A percentile compares a stretch with the other conserved stretches of the same genome.
phyloP scores from a whole-genome alignment of 2,888 invertebrate species.

The Amblyjoppa fuscipennis region DNA sequence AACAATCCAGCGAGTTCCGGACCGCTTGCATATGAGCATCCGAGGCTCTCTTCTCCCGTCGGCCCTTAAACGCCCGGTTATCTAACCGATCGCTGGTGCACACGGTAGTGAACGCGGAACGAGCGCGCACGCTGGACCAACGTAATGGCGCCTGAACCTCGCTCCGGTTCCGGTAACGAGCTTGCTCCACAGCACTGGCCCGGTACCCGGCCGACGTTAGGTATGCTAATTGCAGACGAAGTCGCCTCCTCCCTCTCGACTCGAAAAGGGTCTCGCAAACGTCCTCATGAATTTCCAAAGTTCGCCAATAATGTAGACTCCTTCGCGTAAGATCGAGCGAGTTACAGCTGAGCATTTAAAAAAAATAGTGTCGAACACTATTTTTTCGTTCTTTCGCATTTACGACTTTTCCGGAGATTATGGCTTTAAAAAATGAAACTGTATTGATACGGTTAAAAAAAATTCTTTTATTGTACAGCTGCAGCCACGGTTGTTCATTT shows the following conservation, averaged over 20 bases:
- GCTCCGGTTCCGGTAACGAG: slow-evolving; percentile 58
- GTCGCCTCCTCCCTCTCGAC: background rate
- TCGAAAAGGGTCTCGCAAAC: background rate
- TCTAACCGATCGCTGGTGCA: slow-evolving; percentile 59
- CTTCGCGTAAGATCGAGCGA: background rate
- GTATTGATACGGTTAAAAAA: too few species aligned
- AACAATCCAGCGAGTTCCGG: slow-evolving; percentile 40
- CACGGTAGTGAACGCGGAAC: slow-evolving; percentile 45
- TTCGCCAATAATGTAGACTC: background rate
- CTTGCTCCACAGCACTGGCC: slow-evolving; percentile 18
- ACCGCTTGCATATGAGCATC: slow-evolving; percentile 44
- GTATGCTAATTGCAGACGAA: slow-evolving; percentile 6
- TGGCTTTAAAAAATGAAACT: too few species aligned
- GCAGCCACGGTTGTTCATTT: background rate
- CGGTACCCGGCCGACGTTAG: background rate
- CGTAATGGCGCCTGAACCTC: slow-evolving; percentile 63
- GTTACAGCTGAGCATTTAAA: background rate
- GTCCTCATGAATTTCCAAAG: background rate
- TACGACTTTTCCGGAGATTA: too few species aligned
- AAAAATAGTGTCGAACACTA: background rate
- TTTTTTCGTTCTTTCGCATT: background rate
- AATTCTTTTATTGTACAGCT: background rate
- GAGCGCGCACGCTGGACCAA: slow-evolving; percentile 40
- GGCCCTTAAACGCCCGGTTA: slow-evolving; percentile 53
- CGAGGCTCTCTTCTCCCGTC: slow-evolving; percentile 35